Evolutionary conservation across 2,888 invertebrate species (phyloP), one percentile per base, ranked within the genome.

Genomic region (Megalurothrips usitatus): DNA sequence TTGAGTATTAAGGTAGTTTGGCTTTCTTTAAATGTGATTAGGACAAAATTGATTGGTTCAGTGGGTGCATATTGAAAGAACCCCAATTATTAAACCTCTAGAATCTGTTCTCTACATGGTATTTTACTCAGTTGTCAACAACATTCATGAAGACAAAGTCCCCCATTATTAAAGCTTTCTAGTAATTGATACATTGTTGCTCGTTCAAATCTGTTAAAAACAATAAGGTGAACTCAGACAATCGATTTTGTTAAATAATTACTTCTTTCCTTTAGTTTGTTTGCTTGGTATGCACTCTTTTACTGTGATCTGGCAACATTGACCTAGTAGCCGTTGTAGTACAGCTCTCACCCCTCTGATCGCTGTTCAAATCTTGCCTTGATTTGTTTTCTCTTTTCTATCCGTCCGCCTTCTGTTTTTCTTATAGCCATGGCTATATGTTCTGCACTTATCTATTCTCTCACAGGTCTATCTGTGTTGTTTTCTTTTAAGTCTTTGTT

Each of bases 281-380:
- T 75, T 75, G 68, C 26, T 26, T 75, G 26, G 68, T 75, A 26
- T 75, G 68, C 68, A 75, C 68, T 75, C 68, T 26, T 75, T 26
- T 75, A 75, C 68, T 75, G 68, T 75, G 68, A 75, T 75, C 68
- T 75, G 68, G 68, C 68, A 75, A 75, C 68, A 75, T 75, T 75
- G 68, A 75, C 26, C 23, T 75, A 23, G 68, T 75, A 26, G 26
- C 68, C 23, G 68, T 75, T 23, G 68, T 75, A 23, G 68, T 26
- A 23, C 68, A 75, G 26, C 68, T 75, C 23, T 75, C 23, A 26
- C 68, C 68, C 68, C 68, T 75, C 68, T 75, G 23, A 75, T 10
- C 68, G 68, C 68, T 75, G 68, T 75, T 75, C 26, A 12, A 26
- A 75, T 26, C 26, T 26, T 75, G 26, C 26, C 68, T 26, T 75